These are phyloP conservation scores for Lepidonotus clava DNA, from an alignment of 2,888 invertebrate genomes.

Conservation along the genomic window DNA sequence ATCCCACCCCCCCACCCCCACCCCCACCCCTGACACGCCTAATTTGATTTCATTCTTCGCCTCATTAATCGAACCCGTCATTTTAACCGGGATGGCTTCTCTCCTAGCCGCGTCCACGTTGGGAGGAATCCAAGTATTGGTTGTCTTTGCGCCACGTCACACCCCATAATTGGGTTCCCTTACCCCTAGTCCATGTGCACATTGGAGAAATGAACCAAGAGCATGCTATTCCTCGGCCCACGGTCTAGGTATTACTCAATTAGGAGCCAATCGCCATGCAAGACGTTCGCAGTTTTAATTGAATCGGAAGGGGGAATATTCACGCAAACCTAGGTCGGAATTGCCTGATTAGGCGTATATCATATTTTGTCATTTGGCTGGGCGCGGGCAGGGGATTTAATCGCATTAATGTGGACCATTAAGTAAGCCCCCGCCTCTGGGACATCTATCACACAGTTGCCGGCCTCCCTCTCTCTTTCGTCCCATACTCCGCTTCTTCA, in stretches of 20 bases:
- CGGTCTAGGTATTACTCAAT: neutral
- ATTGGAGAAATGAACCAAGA: too few relatives aligned
- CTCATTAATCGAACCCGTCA: neutral
- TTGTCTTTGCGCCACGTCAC: too few relatives aligned
- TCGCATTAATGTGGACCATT: neutral
- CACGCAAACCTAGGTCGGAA: neutral
- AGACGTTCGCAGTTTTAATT: neutral
- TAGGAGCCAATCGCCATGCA: neutral
- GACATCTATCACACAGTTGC: neutral
- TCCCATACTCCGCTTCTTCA: too few relatives aligned
- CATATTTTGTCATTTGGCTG: neutral
- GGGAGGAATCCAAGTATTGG: too few relatives aligned
- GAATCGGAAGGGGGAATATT: constrained; percentile 1
- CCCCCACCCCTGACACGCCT: neutral
- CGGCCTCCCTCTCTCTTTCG: too few relatives aligned
- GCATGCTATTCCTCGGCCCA: too few relatives aligned
- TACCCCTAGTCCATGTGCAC: too few relatives aligned
- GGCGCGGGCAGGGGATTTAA: neutral
- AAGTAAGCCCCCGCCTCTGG: neutral
- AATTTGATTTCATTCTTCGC: neutral
- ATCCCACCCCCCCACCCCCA: neutral
- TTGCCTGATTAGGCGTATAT: constrained; percentile 37
- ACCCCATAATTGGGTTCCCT: too few relatives aligned
- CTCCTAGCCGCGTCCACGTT: neutral
- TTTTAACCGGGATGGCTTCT: neutral